Conservation (phyloP, 2,888 invertebrate species). For the Gandaritis pyraliata region DNA sequence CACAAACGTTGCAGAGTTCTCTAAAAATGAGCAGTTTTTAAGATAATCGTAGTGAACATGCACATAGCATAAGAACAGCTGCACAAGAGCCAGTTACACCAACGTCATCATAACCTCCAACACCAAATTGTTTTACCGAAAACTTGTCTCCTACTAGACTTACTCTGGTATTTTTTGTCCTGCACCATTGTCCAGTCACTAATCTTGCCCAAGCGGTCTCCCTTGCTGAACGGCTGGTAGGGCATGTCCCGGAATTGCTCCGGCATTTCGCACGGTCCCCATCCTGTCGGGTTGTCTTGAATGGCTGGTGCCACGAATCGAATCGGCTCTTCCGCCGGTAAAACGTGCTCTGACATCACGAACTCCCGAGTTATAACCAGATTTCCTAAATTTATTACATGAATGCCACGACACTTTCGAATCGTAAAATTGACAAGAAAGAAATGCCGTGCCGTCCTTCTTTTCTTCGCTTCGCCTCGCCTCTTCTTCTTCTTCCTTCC, state of each 20-base stretch:
- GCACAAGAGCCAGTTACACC: slow-evolving; percentile 19
- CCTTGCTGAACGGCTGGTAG: slow-evolving; percentile 99
- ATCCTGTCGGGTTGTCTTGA: slow-evolving; percentile 95
- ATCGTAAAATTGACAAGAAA: slow-evolving; percentile 32
- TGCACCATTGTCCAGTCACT: slow-evolving; percentile 99
- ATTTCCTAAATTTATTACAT: slow-evolving; percentile 33
- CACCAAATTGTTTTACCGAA: slow-evolving; percentile 4
- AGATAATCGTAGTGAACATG: no score
- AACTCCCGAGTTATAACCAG: slow-evolving; percentile 29
- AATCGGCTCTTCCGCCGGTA: slow-evolving; percentile 85
- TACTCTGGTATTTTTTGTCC: slow-evolving; percentile 97
- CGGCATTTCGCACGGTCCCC: slow-evolving; percentile 98
- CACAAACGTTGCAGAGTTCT: no score
- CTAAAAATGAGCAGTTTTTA: no score
- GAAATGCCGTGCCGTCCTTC: background rate
- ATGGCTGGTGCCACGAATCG: slow-evolving; percentile 90
- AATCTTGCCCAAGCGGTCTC: slow-evolving; percentile 98
- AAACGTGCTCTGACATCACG: slow-evolving; percentile 78
- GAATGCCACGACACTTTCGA: slow-evolving; percentile 57
- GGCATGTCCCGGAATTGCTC: slow-evolving; percentile 98
- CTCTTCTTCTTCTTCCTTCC: background rate
- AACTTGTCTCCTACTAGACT: slow-evolving; percentile 56
- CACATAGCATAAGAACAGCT: background rate
- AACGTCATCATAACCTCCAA: slow-evolving; percentile 66
- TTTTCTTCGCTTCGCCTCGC: no score